These are phyloP conservation scores for Alligator mississippiensis DNA, from an alignment of 2,113 vertebrate species.

Conservation along the genomic window DNA sequence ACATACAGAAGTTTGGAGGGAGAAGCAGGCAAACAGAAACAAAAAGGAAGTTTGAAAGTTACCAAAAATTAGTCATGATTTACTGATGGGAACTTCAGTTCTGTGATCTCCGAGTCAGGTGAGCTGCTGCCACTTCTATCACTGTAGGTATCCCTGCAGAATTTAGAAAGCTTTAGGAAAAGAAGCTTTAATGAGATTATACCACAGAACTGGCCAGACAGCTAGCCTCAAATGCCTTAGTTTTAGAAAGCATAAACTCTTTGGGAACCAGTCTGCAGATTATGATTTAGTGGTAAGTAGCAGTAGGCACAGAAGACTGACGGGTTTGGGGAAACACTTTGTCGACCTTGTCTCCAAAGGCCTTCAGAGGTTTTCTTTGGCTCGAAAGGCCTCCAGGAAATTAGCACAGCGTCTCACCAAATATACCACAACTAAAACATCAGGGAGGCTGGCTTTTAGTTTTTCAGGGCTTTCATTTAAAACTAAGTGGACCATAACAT, in stretches of 20 bases:
- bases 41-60: neutral
- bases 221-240: neutral
- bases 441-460: neutral
- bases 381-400: neutral
- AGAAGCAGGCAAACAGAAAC: neutral
- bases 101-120: slow-evolving; percentile 91
- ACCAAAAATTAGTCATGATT: slow-evolving; percentile 80
- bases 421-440: neutral
- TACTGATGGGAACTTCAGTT: slow-evolving; percentile 86
- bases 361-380: neutral
- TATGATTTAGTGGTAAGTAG: neutral
- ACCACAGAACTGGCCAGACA: neutral
- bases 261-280: neutral
- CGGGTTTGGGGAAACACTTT: neutral
- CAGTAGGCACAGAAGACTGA: no score
- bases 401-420: neutral
- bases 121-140: slow-evolving; percentile 92
- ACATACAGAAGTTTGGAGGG: neutral
- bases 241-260: neutral
- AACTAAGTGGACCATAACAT: neutral
- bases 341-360: neutral
- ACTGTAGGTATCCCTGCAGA: slow-evolving; percentile 92
- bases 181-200: neutral
- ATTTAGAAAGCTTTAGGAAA: neutral
- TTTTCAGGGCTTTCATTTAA: neutral